Conservation (phyloP, 2,113 vertebrate genomes). For the Centropus unirufus region DNA sequence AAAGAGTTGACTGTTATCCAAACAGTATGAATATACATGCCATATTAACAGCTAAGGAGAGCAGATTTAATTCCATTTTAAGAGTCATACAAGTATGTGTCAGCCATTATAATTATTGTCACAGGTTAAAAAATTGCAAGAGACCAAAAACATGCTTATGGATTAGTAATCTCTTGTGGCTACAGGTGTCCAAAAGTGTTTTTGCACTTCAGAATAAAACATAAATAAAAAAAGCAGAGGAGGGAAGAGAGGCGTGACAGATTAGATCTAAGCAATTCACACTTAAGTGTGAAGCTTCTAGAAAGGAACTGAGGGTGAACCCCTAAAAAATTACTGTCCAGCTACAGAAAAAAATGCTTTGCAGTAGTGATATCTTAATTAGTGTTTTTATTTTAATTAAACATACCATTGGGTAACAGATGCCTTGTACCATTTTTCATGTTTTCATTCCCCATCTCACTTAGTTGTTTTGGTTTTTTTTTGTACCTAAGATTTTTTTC, state of each 20-base stretch:
- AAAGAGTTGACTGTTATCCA: conserved; percentile 44
- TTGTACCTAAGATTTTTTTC: too few relatives aligned
- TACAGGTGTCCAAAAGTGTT: conserved; percentile 37
- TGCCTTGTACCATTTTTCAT: background rate
- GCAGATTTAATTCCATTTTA: conserved; percentile 64
- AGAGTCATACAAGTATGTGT: background rate
- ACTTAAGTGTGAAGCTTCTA: conserved; percentile 29
- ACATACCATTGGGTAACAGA: background rate
- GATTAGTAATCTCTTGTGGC: conserved; percentile 67
- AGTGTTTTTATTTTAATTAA: conserved; percentile 47
- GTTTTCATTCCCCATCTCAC: background rate
- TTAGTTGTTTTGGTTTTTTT: background rate
- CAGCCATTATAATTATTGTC: conserved; percentile 66
- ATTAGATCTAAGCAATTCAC: conserved; percentile 49
- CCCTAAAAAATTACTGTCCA: background rate
- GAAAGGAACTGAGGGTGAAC: conserved; percentile 26
- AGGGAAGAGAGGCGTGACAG: background rate
- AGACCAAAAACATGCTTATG: conserved; percentile 67
- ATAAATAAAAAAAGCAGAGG: background rate
- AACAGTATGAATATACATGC: conserved; percentile 42
- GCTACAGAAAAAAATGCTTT: conserved; percentile 58
- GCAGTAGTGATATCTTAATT: conserved; percentile 58
- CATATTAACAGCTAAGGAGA: conserved; percentile 61
- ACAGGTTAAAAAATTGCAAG: conserved; percentile 49
- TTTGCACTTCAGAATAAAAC: background rate